Percentiles rank a stretch among this genome's conserved stretches.
These are phyloP conservation scores for Micrastur ruficollis DNA, from an alignment of 2,797 vertebrate species.

Conservation along the genomic window DNA sequence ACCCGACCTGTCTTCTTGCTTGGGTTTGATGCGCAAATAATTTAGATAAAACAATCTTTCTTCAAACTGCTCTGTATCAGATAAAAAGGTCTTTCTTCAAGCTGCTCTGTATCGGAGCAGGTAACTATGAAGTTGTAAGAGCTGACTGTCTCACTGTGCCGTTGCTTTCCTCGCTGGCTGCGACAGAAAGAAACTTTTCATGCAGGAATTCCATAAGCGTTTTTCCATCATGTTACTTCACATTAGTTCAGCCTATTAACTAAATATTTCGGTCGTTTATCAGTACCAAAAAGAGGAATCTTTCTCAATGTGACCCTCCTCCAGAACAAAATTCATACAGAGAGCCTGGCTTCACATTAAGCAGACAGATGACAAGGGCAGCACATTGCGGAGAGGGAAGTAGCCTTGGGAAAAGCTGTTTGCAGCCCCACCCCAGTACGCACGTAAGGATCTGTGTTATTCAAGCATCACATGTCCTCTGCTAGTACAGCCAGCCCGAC, in stretches of 20 bases:
- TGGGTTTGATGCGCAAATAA: not conserved
- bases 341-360: not conserved
- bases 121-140: not conserved
- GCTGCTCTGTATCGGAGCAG: not conserved
- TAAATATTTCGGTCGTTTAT: not conserved
- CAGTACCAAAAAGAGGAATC: not conserved
- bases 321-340: not conserved
- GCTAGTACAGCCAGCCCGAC: not conserved
- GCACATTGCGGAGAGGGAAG: not conserved
- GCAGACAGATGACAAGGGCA: not conserved
- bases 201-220: not conserved
- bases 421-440: not conserved
- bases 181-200: not conserved
- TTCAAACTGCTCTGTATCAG: not conserved
- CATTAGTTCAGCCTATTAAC: not conserved
- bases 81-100: not conserved
- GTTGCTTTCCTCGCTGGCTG: not conserved
- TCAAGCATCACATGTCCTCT: not conserved
- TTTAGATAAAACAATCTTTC: not conserved
- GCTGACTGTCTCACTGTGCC: not conserved
- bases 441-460: not conserved
- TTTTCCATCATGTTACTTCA: not conserved
- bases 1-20: not conserved
- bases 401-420: not conserved
- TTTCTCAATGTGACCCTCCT: not conserved